Base-by-base conservation (phyloP, 2,113 vertebrate species). In the Actinemys pallida region DNA sequence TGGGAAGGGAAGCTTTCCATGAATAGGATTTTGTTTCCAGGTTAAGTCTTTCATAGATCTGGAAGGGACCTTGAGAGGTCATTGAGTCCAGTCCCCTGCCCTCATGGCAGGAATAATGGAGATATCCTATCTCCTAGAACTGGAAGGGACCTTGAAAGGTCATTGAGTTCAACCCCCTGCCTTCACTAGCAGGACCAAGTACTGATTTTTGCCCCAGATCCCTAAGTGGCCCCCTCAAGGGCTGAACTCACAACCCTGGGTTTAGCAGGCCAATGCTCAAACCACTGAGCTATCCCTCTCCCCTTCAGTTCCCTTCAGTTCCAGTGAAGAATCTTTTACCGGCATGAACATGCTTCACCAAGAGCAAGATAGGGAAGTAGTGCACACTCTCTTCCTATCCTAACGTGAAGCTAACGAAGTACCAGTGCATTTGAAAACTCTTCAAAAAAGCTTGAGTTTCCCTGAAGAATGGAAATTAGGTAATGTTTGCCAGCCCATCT, bases 341-440 rank as follows among this genome's bases (percentile, higher is more conserved):
- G 54, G 81, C 20, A 69, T 52, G 84, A 87, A 88, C 62, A 69
- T 82, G 87, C 93, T 90, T 92, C 86, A 90, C 76, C 19, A n/a
- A 80, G 80, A 79, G 69, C 52, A 88, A 88, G 87, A 86, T 54
- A 42, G 1, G 2, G 50, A 78, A 93, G 47, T 3, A 86, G 80
- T 19, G 47, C 85, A 93, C 53, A 87, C 31, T 76, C 72, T 80
- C 39, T 50, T 31, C 62, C 76, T 90, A 80, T 86, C 84, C 52
- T 54, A 80, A 27, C 11, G 9, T 87, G 91, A 87, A 14, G 50
- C 83, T 75, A 47, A 86, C 72, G 39, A 93, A 97, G 89, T 8
- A 75, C 19, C n/a, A 90, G 25, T 11, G 9, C 81, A 27, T 92
- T 78, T 81, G 72, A 69, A 54, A n/a, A 81, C 85, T 87, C 76